phyloP scores from a whole-genome alignment of 2,888 invertebrate genomes.

The Pecten maximus region DNA sequence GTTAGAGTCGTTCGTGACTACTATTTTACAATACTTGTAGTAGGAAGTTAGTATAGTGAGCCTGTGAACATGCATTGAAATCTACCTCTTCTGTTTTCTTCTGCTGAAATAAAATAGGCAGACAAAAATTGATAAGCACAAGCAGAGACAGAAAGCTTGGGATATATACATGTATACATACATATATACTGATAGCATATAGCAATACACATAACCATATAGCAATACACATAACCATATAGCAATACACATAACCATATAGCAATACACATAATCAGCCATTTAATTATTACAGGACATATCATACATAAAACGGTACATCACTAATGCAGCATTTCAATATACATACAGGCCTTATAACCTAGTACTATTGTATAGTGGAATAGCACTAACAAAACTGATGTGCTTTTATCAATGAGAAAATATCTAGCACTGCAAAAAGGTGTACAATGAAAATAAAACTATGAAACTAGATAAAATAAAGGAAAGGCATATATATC shows the following conservation, averaged over 20 bases:
- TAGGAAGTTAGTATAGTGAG: not conserved
- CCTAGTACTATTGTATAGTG: too few species aligned
- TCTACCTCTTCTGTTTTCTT: conserved; percentile 33
- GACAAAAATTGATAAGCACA: conserved; percentile 18
- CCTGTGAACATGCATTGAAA: conserved; percentile 13
- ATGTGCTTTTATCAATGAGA: too few species aligned
- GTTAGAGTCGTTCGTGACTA: not conserved
- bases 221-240: too few species aligned
- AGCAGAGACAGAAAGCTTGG: not conserved
- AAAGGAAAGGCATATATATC: not conserved
- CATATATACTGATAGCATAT: too few species aligned
- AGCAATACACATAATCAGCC: too few species aligned
- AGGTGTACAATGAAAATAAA: not conserved
- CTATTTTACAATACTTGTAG: conserved; percentile 15
- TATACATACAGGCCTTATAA: too few species aligned
- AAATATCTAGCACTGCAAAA: not conserved
- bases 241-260: too few species aligned
- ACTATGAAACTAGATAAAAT: not conserved
- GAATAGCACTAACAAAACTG: too few species aligned
- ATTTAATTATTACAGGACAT: too few species aligned
- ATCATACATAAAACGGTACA: too few species aligned
- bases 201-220: not conserved
- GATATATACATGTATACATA: not conserved
- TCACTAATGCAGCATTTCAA: too few species aligned
- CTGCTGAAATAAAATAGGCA: conserved; percentile 31